Base-by-base conservation (phyloP, 2,888 invertebrate species). In the Nomada fabriciana region DNA sequence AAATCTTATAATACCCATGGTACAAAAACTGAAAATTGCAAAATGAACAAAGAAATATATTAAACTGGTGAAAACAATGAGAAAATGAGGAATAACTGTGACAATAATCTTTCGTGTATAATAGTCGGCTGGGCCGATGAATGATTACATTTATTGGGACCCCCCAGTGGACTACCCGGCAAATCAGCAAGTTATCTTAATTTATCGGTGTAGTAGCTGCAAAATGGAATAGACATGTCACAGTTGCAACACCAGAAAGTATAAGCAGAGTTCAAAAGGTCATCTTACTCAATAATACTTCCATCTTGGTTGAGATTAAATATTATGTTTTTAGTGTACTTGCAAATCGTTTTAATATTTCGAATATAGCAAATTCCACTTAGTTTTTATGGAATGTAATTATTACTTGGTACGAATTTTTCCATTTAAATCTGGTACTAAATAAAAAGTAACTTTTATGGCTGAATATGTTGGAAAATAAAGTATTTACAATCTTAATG, bases 1-100 rank as follows among this genome's bases (percentile, higher is more conserved):
- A 92, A 96, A 96, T 90, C 95, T 94, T 91, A 95, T 92, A 73
- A 96, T 95, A 86, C 95, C 95, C 95, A 96, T 96, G 63, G 57
- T 82, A 13, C 72, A 73, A 52, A 1, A 67, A 70, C 23, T 50
- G 47, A 43, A 57, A 47, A 42, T 63, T n/a, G 11, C 10, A 3
- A 57, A 52, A 60, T 61, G 42, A 53, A 67, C 25, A n/a, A 65
- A 15, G 13, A 36, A 57, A 47, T 20, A 7, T 4, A 78, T 61
- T 23, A 23, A 50, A 23, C 15, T 18, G 11, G 29, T 29, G 25
- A 18, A 11, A 63, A 53, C 25, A 18, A 18, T 0, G 23, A n/a
- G 63, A 43, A 18, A 77, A 0, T 53, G 29, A 13, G 57, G 50
- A 50, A 25, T 25, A 52, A 36, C 13, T 18, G 9, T 52, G 11